phyloP scores from a whole-genome alignment of 1,140 invertebrate genomes.

The Calliopsis andreniformis region DNA sequence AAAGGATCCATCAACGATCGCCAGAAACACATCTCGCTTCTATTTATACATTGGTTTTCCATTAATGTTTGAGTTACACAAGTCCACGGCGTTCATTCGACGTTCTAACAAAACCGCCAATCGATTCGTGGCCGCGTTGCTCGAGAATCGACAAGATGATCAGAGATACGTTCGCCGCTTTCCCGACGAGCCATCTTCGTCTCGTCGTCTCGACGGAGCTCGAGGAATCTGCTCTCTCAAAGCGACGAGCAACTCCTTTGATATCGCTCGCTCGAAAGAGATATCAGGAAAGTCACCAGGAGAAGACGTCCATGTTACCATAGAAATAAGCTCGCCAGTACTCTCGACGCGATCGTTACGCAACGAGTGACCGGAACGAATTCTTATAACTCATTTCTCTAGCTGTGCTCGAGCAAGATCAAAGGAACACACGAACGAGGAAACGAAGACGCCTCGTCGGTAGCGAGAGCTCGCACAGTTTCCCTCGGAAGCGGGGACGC shows the following conservation, averaged over 20 bases:
- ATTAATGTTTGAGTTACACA: constrained; percentile 48
- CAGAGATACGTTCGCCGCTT: no score
- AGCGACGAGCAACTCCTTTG: not conserved
- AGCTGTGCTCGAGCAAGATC: not conserved
- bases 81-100: constrained; percentile 42
- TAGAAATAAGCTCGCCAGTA: no score
- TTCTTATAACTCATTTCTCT: not conserved
- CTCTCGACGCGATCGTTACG: no score
- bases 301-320: no score
- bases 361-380: no score
- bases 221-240: not conserved
- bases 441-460: constrained; percentile 1
- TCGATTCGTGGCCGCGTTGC: no score
- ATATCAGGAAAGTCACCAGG: no score
- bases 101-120: constrained; percentile 12
- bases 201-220: not conserved
- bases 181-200: constrained; percentile 22
- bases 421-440: not conserved
- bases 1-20: constrained; percentile 52
- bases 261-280: not conserved
- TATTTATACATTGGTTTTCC: constrained; percentile 38
- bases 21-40: constrained; percentile 44
- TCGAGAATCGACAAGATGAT: no score
- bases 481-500: not conserved
- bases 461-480: not conserved